Evolutionary conservation across 2,113 vertebrate genomes (phyloP), one percentile per base, ranked within the genome.

Genomic region (Scatophagus argus): DNA sequence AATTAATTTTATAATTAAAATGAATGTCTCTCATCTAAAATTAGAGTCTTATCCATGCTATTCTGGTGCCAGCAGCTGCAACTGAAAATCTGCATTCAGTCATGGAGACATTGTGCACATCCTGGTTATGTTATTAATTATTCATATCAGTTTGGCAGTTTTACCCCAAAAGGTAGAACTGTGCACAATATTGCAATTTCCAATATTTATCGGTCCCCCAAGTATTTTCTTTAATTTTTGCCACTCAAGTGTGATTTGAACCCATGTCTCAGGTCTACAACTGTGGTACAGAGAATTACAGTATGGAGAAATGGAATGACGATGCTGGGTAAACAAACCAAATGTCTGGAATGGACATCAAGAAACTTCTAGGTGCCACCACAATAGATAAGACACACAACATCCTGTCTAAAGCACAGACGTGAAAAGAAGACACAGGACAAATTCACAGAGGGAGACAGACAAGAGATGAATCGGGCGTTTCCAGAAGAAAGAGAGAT

Each of bases 1-100:
- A 55, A 75, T 65, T 65, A 13, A 36, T 23, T 54, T 65, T 6
- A 66, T 58, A 29, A 58, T 58, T 38, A 56, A 36, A 16, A n/a
- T n/a, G 29, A 32, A 29, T 47, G 51, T 52, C 10, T 65, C n/a
- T 27, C 31, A 31, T 46, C 17, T 47, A 9, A 41, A 34, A 52
- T 29, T 4, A 55, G 10, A 31, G 36, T 41, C 31, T 41, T 43
- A 23, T 68, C 47, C 19, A 14, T 8, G 55, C 31, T 23, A 34
- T 46, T 39, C 32, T 46, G 21, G 29, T 46, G 54, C 39, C 21
- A 47, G n/a, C 54, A 34, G 54, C 41, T 36, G 39, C 41, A 55
- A 17, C 64, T 68, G 12, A 7, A 34, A 19, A 4, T 59, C 32
- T 38, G 29, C 36, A 16, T 43, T 7, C 14, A 3, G 17, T 41